Evolutionary conservation across 2,888 invertebrate genomes (phyloP).

Genomic region (Epistrophe grossulariae): DNA sequence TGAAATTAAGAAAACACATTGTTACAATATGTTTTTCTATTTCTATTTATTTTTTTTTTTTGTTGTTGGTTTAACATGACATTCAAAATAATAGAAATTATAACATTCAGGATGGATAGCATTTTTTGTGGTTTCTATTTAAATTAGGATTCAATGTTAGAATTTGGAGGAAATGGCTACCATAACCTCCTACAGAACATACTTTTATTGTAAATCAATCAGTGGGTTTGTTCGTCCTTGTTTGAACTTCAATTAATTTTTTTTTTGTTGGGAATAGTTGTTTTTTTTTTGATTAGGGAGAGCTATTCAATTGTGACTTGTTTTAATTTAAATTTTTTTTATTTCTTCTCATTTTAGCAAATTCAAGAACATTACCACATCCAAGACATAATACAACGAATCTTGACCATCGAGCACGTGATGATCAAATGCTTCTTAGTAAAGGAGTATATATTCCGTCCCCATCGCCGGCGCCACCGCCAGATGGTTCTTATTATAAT

Average conservation of each 20-base stretch:
- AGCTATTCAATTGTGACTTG: too few relatives aligned
- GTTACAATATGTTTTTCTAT: slow-evolving; percentile 17
- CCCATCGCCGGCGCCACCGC: slow-evolving; percentile 90
- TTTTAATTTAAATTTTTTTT: slow-evolving; percentile 16
- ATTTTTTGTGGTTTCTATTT: slow-evolving; percentile 17
- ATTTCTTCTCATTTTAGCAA: slow-evolving; percentile 79
- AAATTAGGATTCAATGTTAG: not conserved
- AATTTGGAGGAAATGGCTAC: not conserved
- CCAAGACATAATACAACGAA: slow-evolving; percentile 82
- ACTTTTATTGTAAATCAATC: not conserved
- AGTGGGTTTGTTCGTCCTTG: not conserved
- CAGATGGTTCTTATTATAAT: slow-evolving; percentile 92
- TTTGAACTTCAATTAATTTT: slow-evolving; percentile 4
- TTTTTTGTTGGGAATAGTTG: not conserved
- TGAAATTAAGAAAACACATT: slow-evolving; percentile 49
- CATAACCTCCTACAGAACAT: not conserved
- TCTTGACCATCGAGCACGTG: slow-evolving; percentile 81
- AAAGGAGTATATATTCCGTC: slow-evolving; percentile 84
- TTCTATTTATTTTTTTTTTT: not conserved
- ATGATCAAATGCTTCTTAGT: slow-evolving; percentile 84
- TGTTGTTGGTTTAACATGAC: slow-evolving; percentile 13
- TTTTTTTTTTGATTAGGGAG: not conserved
- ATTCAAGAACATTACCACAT: slow-evolving; percentile 83
- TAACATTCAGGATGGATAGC: not conserved
- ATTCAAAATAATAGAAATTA: slow-evolving; percentile 35